A percentile compares a stretch with the other conserved stretches of the same genome.
phyloP scores from a whole-genome alignment of 2,113 vertebrate genomes.

The Hystrix cristata region DNA sequence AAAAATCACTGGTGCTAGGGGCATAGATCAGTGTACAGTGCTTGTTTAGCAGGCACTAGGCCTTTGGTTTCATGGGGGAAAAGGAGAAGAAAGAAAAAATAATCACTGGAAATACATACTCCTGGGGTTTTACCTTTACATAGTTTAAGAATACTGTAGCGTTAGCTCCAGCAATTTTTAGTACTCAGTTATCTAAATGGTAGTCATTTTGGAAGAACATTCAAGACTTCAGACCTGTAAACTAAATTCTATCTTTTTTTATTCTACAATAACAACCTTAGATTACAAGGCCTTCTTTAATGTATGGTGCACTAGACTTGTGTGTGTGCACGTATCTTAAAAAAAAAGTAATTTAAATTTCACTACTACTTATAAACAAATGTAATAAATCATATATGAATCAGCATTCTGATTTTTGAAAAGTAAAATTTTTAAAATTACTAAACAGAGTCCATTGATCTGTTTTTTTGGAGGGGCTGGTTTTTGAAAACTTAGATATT shows the following conservation, averaged over 20 bases:
- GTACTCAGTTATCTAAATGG: neutral
- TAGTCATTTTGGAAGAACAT: conserved; percentile 57
- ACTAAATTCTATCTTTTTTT: conserved; percentile 71
- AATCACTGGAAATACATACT: neutral
- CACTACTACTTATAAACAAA: conserved; percentile 54
- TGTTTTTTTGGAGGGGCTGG: neutral
- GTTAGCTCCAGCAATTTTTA: conserved; percentile 58
- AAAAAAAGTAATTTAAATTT: conserved; percentile 56
- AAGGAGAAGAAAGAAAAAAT: neutral
- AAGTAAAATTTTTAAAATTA: conserved; percentile 20
- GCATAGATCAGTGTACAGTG: neutral
- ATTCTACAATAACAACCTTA: conserved; percentile 72
- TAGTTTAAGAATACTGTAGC: conserved; percentile 47
- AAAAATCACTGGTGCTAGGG: conserved; percentile 12
- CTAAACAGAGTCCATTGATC: conserved; percentile 43
- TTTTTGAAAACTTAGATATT: conserved; percentile 56
- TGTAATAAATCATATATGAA: conserved; percentile 35
- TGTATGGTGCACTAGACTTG: neutral
- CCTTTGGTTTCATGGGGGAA: neutral
- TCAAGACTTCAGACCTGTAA: conserved; percentile 59
- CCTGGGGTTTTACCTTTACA: conserved; percentile 28
- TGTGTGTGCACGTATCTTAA: conserved; percentile 27
- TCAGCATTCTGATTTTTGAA: conserved; percentile 59
- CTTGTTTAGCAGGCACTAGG: neutral
- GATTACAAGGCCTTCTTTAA: conserved; percentile 49